Base-by-base conservation (phyloP, 2,113 vertebrate species). In the Podiceps cristatus region DNA sequence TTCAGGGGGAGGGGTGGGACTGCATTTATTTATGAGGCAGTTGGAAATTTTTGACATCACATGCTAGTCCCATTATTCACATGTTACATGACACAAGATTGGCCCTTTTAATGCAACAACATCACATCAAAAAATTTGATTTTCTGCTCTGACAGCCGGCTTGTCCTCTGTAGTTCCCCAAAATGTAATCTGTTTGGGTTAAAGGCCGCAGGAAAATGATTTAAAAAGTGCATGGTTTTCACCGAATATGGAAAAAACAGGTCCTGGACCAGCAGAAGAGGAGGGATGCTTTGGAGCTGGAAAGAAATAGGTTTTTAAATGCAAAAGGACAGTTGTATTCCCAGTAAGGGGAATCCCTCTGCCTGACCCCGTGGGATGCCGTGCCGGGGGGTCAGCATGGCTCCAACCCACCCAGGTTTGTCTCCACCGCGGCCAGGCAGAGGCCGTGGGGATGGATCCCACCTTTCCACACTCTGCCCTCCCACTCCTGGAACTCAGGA, bases 11-110 rank as follows among this genome's bases (percentile, higher is more conserved):
- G 96, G 97, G 97, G 97, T 77, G 52, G 92, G 93, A 91, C 96
- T 92, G 94, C 92, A 87, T 97, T 98, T 98, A 98, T 98, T 98
- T 98, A 98, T 96, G 98, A 98, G 97, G 96, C 50, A 5, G 93
- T 87, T 97, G 97, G 97, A 97, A 97, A 97, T 97, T 98, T 98
- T 96, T 98, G 98, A 98, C 98, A 98, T 98, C 97, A 97, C 97
- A 98, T 80, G 96, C 98, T 96, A 95, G 84, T 69, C 96, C 97
- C 98, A 98, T 98, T 98, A 98, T 90, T 98, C 98, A 98, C 97
- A 72, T 96, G 94, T 96, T 98, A 98, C 98, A 97, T 97, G 98
- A 98, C 98, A 98, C 75, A 37, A 97, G 97, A 98, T 96, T 96
- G 98, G 98, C 97, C 97, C 97, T 98, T 97, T 97, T 97, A 98